These are phyloP conservation scores for Ammospiza nelsoni DNA, from an alignment of 2,113 vertebrate species.

Conservation along the genomic window DNA sequence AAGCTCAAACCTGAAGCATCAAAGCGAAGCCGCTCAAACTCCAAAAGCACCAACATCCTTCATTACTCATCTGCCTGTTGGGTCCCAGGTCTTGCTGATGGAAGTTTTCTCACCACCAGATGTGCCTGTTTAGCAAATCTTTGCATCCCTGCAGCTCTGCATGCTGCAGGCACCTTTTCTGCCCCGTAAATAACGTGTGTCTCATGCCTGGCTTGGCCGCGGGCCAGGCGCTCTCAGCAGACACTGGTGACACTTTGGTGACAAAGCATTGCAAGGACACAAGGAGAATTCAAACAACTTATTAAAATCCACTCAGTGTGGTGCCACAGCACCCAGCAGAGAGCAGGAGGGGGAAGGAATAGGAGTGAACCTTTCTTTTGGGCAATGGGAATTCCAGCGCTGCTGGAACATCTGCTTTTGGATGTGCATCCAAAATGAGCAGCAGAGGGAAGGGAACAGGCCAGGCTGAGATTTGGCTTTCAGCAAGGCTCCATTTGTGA, in stretches of 20 bases:
- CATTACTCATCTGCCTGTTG: neutral
- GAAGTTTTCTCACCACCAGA: neutral
- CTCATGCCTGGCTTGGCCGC: neutral
- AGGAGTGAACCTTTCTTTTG: neutral
- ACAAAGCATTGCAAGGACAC: neutral
- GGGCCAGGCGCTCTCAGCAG: neutral
- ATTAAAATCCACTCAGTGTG: neutral
- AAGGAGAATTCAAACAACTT: neutral
- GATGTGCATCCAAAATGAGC: neutral
- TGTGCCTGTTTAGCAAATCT: neutral
- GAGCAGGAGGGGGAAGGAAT: neutral
- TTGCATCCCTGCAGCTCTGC: neutral
- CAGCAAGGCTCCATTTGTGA: neutral
- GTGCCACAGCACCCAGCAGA: fast-evolving
- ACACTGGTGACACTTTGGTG: neutral
- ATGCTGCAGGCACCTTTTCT: neutral
- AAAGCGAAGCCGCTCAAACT: neutral
- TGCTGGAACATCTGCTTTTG: neutral
- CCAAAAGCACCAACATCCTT: neutral
- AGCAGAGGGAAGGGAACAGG: neutral
- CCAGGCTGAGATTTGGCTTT: neutral
- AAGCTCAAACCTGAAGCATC: neutral
- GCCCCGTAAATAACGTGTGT: fast-evolving
- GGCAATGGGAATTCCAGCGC: neutral
- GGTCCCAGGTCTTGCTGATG: neutral